Percentiles rank a stretch among this genome's conserved stretches.
Conservation (phyloP, 2,888 invertebrate genomes). For the Pristionchus japonicus region DNA sequence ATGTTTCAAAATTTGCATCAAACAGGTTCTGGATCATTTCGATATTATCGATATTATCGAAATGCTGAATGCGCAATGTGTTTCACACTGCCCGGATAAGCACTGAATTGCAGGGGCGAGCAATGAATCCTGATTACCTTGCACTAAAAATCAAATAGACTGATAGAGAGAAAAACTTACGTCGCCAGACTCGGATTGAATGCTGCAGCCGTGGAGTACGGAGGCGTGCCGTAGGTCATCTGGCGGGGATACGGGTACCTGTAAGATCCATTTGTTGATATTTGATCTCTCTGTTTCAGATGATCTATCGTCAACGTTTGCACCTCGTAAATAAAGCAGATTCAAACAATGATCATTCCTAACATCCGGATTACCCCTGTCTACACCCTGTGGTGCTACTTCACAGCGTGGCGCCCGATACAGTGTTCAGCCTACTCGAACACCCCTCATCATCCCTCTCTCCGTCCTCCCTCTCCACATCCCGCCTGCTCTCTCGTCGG, state of each 20-base stretch:
- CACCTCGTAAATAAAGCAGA: neutral
- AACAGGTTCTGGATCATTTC: too few relatives aligned
- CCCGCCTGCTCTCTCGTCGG: too few relatives aligned
- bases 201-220: slow-evolving; percentile 65
- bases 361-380: too few relatives aligned
- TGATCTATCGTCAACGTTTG: neutral
- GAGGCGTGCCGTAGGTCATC: slow-evolving; percentile 69
- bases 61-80: neutral
- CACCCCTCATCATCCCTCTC: neutral
- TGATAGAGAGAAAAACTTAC: neutral
- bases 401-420: neutral
- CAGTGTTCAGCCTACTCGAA: neutral
- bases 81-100: neutral
- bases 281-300: neutral
- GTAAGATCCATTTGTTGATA: slow-evolving; percentile 52
- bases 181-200: slow-evolving; percentile 58
- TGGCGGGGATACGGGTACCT: slow-evolving; percentile 64
- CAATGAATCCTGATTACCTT: neutral
- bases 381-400: too few relatives aligned
- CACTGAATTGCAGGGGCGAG: neutral
- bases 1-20: too few relatives aligned
- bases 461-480: neutral
- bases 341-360: too few relatives aligned
- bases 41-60: neutral
- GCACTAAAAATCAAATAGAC: neutral